phyloP scores from a whole-genome alignment of 2,888 invertebrate species.

The Callimorpha dominula region DNA sequence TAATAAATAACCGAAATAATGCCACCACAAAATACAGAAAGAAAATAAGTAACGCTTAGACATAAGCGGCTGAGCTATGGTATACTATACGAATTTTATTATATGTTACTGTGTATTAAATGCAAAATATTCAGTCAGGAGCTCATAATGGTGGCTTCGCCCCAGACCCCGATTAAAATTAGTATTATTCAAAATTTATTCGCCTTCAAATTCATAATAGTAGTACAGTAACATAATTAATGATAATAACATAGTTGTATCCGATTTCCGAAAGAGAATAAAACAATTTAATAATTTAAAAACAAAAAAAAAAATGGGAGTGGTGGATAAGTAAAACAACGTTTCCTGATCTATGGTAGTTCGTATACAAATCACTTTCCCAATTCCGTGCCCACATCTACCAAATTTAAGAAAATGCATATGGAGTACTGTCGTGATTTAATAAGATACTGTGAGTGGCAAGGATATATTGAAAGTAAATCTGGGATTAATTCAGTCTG shows the following conservation, averaged over 20 bases:
- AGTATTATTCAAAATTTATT: neutral
- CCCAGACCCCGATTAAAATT: neutral
- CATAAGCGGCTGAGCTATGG: too few species aligned
- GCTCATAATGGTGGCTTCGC: too few species aligned
- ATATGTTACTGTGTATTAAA: too few species aligned
- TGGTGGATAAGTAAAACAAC: neutral
- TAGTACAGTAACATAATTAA: neutral
- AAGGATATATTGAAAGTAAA: constrained; percentile 25
- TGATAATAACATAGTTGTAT: neutral
- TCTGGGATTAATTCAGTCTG: constrained; percentile 34
- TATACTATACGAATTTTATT: too few species aligned
- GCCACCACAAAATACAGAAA: neutral
- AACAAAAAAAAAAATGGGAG: neutral
- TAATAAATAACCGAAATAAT: neutral
- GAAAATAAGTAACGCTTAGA: too few species aligned
- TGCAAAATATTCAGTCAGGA: too few species aligned
- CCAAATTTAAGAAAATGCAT: neutral
- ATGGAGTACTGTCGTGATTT: neutral
- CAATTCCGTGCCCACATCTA: neutral
- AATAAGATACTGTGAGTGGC: constrained; percentile 10
- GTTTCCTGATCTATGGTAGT: too few species aligned
- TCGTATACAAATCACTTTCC: neutral
- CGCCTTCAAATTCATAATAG: neutral
- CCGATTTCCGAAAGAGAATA: neutral
- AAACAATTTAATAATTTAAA: neutral